phyloP scores from a whole-genome alignment of 1,140 invertebrate genomes.

The Leptonema lineaticorne region DNA sequence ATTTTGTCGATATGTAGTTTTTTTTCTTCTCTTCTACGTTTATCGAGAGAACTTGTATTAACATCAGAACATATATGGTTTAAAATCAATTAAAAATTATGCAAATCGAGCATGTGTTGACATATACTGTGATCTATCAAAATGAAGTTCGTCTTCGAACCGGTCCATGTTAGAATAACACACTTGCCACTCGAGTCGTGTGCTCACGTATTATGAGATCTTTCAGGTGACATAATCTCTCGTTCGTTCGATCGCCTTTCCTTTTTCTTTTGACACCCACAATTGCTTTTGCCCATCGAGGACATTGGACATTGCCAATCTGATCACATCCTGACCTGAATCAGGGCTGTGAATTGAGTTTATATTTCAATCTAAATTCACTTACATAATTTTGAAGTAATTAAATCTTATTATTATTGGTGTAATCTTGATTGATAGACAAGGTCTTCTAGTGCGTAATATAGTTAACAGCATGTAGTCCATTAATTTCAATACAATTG shows the following conservation, averaged over 20 bases:
- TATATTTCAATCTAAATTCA: too few relatives aligned
- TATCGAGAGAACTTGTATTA: too few relatives aligned
- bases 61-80: not conserved
- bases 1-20: too few relatives aligned
- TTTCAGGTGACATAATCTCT: slow-evolving; percentile 21
- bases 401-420: too few relatives aligned
- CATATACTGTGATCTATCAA: slow-evolving; percentile 1
- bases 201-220: not conserved
- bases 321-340: not conserved
- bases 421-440: too few relatives aligned
- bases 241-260: slow-evolving; percentile 19
- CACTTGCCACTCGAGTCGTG: not conserved
- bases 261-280: slow-evolving; percentile 20
- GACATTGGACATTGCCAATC: not conserved
- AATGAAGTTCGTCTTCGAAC: not conserved
- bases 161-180: not conserved
- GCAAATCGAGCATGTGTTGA: not conserved
- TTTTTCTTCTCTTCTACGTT: too few relatives aligned
- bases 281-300: not conserved
- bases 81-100: slow-evolving; percentile 12
- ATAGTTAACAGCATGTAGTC: too few relatives aligned
- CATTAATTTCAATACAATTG: too few relatives aligned
- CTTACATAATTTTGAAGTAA: too few relatives aligned
- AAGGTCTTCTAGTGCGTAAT: too few relatives aligned
- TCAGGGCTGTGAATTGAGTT: too few relatives aligned